Percentiles rank a stretch among this genome's conserved stretches.
phyloP scores from a whole-genome alignment of 2,888 invertebrate genomes.

The Amphipyra tragopoginis region DNA sequence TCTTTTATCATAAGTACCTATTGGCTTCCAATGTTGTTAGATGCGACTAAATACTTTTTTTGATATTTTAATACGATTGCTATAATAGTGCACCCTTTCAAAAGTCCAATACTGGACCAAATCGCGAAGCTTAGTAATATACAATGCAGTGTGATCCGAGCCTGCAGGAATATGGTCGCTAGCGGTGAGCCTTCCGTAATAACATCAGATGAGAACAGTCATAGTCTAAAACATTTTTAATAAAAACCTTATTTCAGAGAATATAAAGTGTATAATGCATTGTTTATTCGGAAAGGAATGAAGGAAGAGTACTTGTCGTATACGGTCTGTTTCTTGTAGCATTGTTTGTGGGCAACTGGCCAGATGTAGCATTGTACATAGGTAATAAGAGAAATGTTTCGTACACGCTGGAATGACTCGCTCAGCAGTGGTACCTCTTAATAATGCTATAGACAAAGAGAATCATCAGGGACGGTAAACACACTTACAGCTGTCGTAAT shows the following conservation, averaged over 20 bases:
- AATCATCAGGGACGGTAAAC: too few relatives aligned
- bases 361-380: background rate
- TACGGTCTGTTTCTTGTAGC: constrained; percentile 2
- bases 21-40: too few relatives aligned
- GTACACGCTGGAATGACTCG: background rate
- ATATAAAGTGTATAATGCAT: constrained; percentile 1
- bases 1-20: too few relatives aligned
- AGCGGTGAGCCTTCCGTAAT: background rate
- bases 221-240: background rate
- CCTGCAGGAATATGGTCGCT: background rate
- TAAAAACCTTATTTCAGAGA: background rate
- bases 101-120: background rate
- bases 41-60: too few relatives aligned
- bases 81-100: background rate
- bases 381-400: constrained; percentile 1
- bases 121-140: background rate
- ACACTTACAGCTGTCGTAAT: too few relatives aligned
- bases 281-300: background rate
- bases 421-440: background rate
- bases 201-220: constrained; percentile 2
- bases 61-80: background rate
- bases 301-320: background rate
- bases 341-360: background rate
- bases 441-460: too few relatives aligned
- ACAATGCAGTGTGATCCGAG: background rate